Base-by-base conservation (phyloP, 1,140 invertebrate genomes). In the Ceratosolen solmsi region DNA sequence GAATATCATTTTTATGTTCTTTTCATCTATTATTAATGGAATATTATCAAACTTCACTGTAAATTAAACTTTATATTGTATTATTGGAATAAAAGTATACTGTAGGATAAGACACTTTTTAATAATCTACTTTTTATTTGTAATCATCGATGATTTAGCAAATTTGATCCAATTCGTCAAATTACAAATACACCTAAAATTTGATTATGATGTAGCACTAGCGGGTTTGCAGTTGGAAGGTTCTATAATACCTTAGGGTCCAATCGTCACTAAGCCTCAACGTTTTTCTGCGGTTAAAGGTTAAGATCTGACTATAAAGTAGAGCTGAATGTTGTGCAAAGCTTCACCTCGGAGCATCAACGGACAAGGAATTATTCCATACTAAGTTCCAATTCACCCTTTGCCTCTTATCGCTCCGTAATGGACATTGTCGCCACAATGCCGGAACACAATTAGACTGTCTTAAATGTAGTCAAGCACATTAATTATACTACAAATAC, bases 381-480 rank as follows among this genome's bases (percentile, higher is more conserved):
- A n/a, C n/a, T n/a, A 7, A 25, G 0, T 33, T 33, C 60, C 13
- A 33, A 25, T 58, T 58, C 60, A 4, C 13, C 60, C 58, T 25
- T 15, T 22, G 25, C 11, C 3, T 4, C n/a, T 33, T 33, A 27
- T 9, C 9, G 3, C 17, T 25, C 25, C 3, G 15, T 5, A 11
- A 20, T 2, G 33, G 63, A 68, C 63, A 68, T 38, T 68, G 63
- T 68, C 20, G 17, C 20, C 33, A 17, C 36, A 38, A 4, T n/a
- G 33, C 63, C 20, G 63, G 63, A 68, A 38, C 22, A 68, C 63
- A 68, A 68, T 68, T 68, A 68, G 38, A 33, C 33, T 33, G 27
- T 68, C 63, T 68, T 38, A 2, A 68, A 38, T n/a, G 36, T n/a
- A 38, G 17, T 38, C 20, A 27, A 33, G 30, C 30, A 33, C 30